Evolutionary conservation across 2,113 vertebrate species (phyloP), one percentile per base, ranked within the genome.

Genomic region (Hippocampus mohnikei): DNA sequence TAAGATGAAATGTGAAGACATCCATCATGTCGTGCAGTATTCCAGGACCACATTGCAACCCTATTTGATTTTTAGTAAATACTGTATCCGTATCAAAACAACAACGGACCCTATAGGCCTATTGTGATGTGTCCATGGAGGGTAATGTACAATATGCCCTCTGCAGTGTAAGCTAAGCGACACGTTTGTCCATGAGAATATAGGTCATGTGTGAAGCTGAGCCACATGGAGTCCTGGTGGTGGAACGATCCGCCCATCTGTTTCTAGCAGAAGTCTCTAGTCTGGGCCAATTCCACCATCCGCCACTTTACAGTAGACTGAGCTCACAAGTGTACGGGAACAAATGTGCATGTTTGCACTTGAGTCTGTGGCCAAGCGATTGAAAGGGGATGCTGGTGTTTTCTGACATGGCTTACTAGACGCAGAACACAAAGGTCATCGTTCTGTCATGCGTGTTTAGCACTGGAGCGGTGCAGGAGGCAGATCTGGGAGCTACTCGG

Each of bases 131-230:
- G 20, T 69, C 66, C 62, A 61, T 42, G 42, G 25, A 70, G 53
- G 77, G 74, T 72, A 82, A 56, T 80, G 67, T 23, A 63, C 27
- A 59, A 50, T 50, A 18, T 70, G 77, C 74, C 72, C 62, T 73
- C 70, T 37, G 5, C 33, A 7, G 5, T 37, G 75, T 44, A 61
- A 33, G 68, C 73, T 64, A 70, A 79, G 74, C 81, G 79, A 66
- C 27, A 75, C 75, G 73, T 80, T 84, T 85, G 85, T 86, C 83
- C 67, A 68, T 60, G 7, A 67, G 73, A 75, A 79, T 86, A 86
- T 90, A 85, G 90, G 89, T 90, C 87, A 85, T 86, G 81, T 89
- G 83, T 88, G 81, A 84, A 83, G 73, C 68, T 25, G 70, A 83
- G 86, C 82, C 85, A 84, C 87, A 89, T 88, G 88, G 86, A 89